Conservation (phyloP, 1,140 invertebrate genomes). For the Metopolophium dirhodum region DNA sequence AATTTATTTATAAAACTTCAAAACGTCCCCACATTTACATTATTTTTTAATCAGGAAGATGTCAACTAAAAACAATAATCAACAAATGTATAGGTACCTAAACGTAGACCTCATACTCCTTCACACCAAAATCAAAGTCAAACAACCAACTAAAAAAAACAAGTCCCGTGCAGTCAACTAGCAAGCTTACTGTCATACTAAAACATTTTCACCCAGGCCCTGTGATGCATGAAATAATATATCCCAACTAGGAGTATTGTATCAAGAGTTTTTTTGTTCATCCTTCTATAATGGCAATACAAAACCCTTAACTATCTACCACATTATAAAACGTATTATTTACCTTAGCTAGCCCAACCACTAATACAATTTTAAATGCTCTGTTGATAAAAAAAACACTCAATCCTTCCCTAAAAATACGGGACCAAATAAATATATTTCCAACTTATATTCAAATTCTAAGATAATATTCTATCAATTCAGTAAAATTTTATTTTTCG, state of each 20-base stretch:
- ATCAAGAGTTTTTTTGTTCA: background rate
- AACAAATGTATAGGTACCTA: background rate
- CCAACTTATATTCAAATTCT: background rate
- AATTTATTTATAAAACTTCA: too few relatives aligned
- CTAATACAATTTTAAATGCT: background rate
- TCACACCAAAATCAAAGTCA: background rate
- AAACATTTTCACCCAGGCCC: background rate
- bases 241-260: background rate
- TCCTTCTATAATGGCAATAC: background rate
- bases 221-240: too few relatives aligned
- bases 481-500: background rate
- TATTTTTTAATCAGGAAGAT: background rate
- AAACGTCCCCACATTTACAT: background rate
- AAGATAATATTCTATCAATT: background rate
- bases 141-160: background rate
- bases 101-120: background rate
- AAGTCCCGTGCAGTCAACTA: background rate
- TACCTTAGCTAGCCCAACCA: background rate
- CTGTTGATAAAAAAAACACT: background rate
- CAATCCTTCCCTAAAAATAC: background rate
- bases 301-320: background rate
- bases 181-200: background rate
- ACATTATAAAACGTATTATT: background rate
- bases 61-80: background rate
- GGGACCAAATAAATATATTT: background rate